These are phyloP conservation scores for Scaptomyza montana DNA, from an alignment of 1,140 invertebrate genomes.

Conservation along the genomic window DNA sequence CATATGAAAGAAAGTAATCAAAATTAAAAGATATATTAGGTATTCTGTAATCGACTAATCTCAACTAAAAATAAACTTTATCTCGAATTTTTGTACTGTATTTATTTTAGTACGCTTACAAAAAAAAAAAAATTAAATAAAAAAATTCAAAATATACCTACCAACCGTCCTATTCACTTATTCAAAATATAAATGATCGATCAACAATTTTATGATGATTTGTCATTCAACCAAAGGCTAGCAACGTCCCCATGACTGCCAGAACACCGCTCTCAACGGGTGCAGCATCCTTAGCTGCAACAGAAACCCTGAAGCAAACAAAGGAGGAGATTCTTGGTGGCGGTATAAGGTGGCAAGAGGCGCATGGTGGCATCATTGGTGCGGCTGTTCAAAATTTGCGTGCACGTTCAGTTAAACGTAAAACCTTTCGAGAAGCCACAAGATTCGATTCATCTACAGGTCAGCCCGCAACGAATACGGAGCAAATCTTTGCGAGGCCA, in stretches of 20 bases:
- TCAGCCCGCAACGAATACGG: conserved; percentile 25
- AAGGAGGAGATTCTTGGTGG: conserved; percentile 58
- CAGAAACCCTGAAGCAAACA: conserved; percentile 36
- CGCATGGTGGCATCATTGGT: conserved; percentile 77
- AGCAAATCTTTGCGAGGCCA: conserved; percentile 73
- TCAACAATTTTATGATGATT: conserved; percentile 83
- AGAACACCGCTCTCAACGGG: conserved; percentile 54
- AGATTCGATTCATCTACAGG: conserved; percentile 37
- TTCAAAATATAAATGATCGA: conserved; percentile 80
- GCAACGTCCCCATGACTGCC: conserved; percentile 53
- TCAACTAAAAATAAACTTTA: too few relatives aligned
- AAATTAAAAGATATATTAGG: too few relatives aligned
- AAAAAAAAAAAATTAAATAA: too few relatives aligned
- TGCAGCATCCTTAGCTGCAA: conserved; percentile 43
- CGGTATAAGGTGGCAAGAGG: conserved; percentile 75
- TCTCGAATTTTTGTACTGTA: too few relatives aligned
- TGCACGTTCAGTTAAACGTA: conserved; percentile 75
- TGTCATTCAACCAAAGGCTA: conserved; percentile 81
- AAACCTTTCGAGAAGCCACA: conserved; percentile 39
- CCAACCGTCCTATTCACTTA: conserved; percentile 56
- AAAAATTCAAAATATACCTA: conserved; percentile 43
- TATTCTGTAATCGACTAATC: too few relatives aligned
- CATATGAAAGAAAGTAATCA: too few relatives aligned
- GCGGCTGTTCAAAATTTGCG: conserved; percentile 74
- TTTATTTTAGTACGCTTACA: too few relatives aligned